A percentile compares a stretch with the other conserved stretches of the same genome.
phyloP scores from a whole-genome alignment of 2,797 vertebrate species.

The Catharus ustulatus region DNA sequence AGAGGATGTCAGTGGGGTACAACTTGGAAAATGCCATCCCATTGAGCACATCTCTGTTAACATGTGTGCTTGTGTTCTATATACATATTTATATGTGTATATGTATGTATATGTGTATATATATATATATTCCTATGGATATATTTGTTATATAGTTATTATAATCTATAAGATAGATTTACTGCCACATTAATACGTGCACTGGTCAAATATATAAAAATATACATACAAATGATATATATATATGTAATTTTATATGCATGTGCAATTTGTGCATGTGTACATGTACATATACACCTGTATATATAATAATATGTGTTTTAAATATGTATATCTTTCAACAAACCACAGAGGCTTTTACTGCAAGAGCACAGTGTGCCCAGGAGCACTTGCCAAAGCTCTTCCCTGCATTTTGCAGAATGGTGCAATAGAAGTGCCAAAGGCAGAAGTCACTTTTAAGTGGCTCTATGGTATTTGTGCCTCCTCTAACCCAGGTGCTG shows the following conservation, averaged over 20 bases:
- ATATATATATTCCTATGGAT: background rate
- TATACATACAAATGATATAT: background rate
- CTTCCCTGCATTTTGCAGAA: background rate
- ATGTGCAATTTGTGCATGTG: background rate
- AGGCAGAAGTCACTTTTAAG: background rate
- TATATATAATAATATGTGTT: background rate
- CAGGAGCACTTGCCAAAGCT: background rate
- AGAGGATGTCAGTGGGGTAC: background rate
- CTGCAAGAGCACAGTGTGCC: background rate
- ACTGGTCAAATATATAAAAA: background rate
- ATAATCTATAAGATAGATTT: background rate
- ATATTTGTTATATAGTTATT: background rate
- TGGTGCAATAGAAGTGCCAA: background rate
- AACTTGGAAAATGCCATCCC: background rate
- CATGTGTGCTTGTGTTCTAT: background rate
- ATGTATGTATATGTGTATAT: accelerated
- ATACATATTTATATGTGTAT: accelerated
- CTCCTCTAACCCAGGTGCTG: background rate
- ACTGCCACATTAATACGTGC: background rate
- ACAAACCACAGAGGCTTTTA: background rate
- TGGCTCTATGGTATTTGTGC: background rate
- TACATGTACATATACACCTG: background rate
- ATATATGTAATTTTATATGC: background rate
- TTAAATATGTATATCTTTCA: background rate
- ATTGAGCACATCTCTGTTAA: background rate